These are phyloP conservation scores for Galleria mellonella DNA, from an alignment of 1,140 invertebrate genomes.

Conservation along the genomic window DNA sequence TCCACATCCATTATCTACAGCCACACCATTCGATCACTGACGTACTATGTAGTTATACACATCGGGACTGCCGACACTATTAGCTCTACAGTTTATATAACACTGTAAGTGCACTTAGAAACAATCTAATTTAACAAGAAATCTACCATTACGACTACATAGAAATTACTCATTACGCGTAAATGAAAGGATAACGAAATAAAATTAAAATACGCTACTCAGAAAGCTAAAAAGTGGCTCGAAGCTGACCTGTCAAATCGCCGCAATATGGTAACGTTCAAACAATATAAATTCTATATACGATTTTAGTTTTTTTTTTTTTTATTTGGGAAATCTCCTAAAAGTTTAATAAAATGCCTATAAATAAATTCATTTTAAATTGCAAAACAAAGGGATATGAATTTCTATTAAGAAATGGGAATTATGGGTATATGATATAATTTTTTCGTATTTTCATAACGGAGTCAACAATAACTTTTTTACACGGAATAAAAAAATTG, in stretches of 20 bases:
- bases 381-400: too few species aligned
- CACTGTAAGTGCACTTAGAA: constrained; percentile 58
- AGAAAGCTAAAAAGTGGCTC: constrained; percentile 62
- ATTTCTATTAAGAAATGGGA: too few species aligned
- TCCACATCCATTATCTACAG: constrained; percentile 73
- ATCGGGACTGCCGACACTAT: constrained; percentile 58
- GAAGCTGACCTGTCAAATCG: constrained; percentile 65
- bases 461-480: too few species aligned
- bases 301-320: constrained; percentile 1
- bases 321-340: too few species aligned
- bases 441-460: too few species aligned
- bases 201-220: constrained; percentile 59
- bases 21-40: constrained; percentile 69
- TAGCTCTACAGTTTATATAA: constrained; percentile 64
- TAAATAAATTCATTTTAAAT: too few species aligned
- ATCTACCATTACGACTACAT: constrained; percentile 39
- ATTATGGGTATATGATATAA: too few species aligned
- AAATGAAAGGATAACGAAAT: constrained; percentile 56
- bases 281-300: too few species aligned
- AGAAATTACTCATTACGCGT: constrained; percentile 37
- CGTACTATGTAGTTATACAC: constrained; percentile 65
- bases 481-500: too few species aligned
- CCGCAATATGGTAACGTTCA: constrained; percentile 44
- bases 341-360: too few species aligned
- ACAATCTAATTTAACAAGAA: constrained; percentile 35